Evolutionary conservation across 2,888 invertebrate species (phyloP).

Genomic region (Drosophila pegasa): DNA sequence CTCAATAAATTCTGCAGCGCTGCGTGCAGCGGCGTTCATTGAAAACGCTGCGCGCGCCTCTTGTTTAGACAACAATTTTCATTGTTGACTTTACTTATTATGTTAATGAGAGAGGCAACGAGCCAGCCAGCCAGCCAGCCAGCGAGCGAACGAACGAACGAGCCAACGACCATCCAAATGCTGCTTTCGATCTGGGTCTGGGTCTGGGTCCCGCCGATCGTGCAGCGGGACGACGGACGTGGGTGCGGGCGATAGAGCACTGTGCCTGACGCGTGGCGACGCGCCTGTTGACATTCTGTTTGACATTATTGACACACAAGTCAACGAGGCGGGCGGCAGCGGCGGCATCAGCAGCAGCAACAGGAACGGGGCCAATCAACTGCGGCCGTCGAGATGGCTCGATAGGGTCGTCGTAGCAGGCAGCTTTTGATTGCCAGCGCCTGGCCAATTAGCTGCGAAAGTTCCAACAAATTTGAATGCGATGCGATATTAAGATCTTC

Average conservation of each 20-base stretch:
- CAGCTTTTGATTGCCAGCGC: slow-evolving; percentile 38
- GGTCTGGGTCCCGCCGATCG: slow-evolving; percentile 42
- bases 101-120: slow-evolving; percentile 72
- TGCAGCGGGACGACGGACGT: slow-evolving; percentile 18
- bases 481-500: slow-evolving; percentile 58
- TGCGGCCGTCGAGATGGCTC: slow-evolving; percentile 18
- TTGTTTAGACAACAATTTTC: slow-evolving; percentile 79
- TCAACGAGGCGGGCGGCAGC: slow-evolving; percentile 44
- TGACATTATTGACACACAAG: slow-evolving; percentile 79
- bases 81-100: slow-evolving; percentile 80
- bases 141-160: no score
- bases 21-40: slow-evolving; percentile 64
- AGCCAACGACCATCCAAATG: slow-evolving; percentile 21
- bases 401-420: slow-evolving; percentile 24
- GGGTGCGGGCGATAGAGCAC: slow-evolving; percentile 27
- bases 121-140: slow-evolving; percentile 17
- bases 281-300: slow-evolving; percentile 73
- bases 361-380: slow-evolving; percentile 44
- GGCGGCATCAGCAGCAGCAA: slow-evolving; percentile 10
- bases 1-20: slow-evolving; percentile 77
- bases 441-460: slow-evolving; percentile 53
- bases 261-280: slow-evolving; percentile 70
- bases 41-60: slow-evolving; percentile 72
- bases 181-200: slow-evolving; percentile 37
- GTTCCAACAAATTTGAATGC: slow-evolving; percentile 28